phyloP scores from a whole-genome alignment of 2,113 vertebrate species.

The Sapayoa aenigma region DNA sequence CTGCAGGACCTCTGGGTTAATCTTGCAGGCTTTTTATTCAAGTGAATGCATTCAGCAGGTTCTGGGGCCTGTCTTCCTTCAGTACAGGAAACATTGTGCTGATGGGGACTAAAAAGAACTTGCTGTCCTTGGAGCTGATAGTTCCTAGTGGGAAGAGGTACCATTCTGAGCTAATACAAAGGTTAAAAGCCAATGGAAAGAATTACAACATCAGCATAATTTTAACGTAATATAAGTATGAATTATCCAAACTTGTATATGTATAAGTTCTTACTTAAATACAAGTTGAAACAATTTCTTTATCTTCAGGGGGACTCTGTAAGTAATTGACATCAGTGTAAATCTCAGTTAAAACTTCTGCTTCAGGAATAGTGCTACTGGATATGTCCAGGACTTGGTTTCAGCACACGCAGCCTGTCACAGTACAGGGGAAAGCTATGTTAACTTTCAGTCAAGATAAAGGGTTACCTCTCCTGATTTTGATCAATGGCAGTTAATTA shows the following conservation, averaged over 20 bases:
- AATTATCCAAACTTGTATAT: not conserved
- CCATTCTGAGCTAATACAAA: not conserved
- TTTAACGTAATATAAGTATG: not conserved
- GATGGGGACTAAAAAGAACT: not conserved
- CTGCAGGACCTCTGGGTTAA: not conserved
- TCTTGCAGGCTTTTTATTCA: not conserved
- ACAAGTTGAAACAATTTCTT: conserved; percentile 13
- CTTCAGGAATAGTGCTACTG: not conserved
- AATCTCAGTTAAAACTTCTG: not conserved
- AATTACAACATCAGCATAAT: not conserved
- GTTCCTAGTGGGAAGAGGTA: not conserved
- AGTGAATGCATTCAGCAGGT: not conserved
- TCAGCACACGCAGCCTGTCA: not conserved
- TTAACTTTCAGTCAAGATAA: not conserved
- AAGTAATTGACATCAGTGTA: not conserved
- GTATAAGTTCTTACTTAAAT: not conserved
- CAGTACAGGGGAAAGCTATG: not conserved
- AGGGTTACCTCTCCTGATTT: not conserved
- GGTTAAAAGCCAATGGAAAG: not conserved
- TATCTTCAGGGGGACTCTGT: not conserved
- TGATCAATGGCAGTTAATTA: conserved; percentile 33
- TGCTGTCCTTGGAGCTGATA: not conserved
- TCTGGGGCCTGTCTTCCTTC: not conserved
- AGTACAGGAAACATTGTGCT: not conserved
- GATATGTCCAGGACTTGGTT: not conserved